phyloP scores from a whole-genome alignment of 2,797 vertebrate species.

The Chanos chanos region DNA sequence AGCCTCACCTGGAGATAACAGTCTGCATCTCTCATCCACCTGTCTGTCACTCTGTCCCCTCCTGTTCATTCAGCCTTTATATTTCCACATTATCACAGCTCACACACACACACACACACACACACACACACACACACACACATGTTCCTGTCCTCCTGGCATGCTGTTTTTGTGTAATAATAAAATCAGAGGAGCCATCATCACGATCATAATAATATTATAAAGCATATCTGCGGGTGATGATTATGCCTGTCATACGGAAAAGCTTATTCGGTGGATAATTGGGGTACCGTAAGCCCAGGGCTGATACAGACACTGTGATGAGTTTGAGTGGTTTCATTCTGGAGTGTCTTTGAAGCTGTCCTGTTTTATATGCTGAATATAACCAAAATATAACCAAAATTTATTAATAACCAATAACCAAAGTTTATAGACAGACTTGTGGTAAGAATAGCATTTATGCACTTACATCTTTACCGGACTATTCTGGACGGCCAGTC shows the following conservation, averaged over 20 bases:
- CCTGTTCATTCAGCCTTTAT: slow-evolving; percentile 11
- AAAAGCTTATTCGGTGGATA: slow-evolving; percentile 2
- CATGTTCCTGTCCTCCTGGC: not conserved
- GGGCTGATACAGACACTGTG: not conserved
- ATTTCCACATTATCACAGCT: slow-evolving; percentile 35
- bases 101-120: slow-evolving; percentile 34
- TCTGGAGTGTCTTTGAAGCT: too few species aligned
- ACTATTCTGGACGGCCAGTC: too few species aligned
- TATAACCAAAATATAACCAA: too few species aligned
- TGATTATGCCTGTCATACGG: slow-evolving; percentile 1
- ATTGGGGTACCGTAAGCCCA: slow-evolving; percentile 13
- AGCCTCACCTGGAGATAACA: too few species aligned
- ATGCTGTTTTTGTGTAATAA: slow-evolving; percentile 4
- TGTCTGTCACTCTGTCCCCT: slow-evolving; percentile 11
- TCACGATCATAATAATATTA: slow-evolving; percentile 1
- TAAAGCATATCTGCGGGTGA: not conserved
- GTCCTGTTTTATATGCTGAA: too few species aligned
- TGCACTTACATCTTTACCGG: too few species aligned
- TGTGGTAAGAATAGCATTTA: too few species aligned
- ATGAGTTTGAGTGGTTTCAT: too few species aligned
- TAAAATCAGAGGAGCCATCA: not conserved
- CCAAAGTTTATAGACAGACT: too few species aligned
- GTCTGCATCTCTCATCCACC: slow-evolving; percentile 1
- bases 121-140: slow-evolving; percentile 5
- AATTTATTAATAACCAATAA: too few species aligned